Evolutionary conservation across 2,113 vertebrate genomes (phyloP), one percentile per base, ranked within the genome.

Genomic region (Lepus europaeus): DNA sequence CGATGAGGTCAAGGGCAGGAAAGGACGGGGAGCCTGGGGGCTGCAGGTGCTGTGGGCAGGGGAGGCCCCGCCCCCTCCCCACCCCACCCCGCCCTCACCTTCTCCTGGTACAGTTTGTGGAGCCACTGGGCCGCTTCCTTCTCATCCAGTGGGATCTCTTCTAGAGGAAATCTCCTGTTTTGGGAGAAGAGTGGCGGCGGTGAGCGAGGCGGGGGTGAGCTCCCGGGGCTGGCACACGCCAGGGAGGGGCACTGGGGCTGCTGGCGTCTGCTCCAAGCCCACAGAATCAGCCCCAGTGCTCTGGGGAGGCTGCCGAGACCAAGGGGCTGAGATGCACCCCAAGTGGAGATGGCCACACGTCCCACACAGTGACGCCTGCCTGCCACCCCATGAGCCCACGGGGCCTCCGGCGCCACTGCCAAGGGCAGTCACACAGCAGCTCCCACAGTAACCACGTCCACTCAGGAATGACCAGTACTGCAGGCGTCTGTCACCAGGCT

Each of bases 121-220:
- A 99, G 99, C 99, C 99, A 99, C 90, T 97, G 97, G 16, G 99
- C 99, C 33, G 99, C 99, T 97, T 99, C 99, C 78, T 98, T 98
- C 95, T 99, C 99, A 97, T 99, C 98, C 89, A 98, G 98, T 27
- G 99, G 99, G 92, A 99, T 99, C 20, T 99, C 99, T 94, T 99
- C 99, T 95, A 99, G 98, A 95, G 99, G 98, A 94, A 99, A 99
- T 88, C 99, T 98, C 98, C 99, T 99, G 97, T 78, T 74, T 95
- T 29, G 56, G 9, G 95, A 39, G 90, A 76, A 82, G 66, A 94
- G 36, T 9, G 22, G 59, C 45, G 53, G 78, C 33, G 29, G 56
- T 69, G 66, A 64, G n/a, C 2, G 17, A 25, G 56, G 19, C 56
- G 19, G 10, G 56, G 29, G 56, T 69, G 66, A 64, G n/a, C 2